Conservation (phyloP, 2,797 vertebrate genomes). For the Neosalanx taihuensis region DNA sequence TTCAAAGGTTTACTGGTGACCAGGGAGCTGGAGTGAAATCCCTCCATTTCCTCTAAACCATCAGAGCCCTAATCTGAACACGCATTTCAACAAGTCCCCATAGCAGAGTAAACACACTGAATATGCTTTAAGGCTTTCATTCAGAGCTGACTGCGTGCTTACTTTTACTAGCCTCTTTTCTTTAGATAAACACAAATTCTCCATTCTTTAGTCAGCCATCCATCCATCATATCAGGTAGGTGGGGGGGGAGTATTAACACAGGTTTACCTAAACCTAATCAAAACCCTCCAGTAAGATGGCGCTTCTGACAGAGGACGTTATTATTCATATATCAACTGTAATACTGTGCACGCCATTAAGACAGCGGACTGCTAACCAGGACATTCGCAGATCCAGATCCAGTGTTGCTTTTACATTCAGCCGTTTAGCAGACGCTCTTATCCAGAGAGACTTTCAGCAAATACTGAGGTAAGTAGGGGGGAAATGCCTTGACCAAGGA, state of each 20-base stretch:
- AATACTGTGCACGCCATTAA: not conserved
- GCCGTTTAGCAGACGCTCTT: too few species aligned
- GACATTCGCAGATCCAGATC: slow-evolving; percentile 5
- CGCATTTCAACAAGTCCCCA: slow-evolving; percentile 4
- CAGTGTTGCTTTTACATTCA: slow-evolving; percentile 1
- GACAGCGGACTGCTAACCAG: not conserved
- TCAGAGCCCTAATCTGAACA: slow-evolving; percentile 4
- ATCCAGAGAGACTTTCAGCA: too few species aligned
- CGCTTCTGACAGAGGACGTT: not conserved
- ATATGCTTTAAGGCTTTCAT: not conserved
- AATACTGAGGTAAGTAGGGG: not conserved
- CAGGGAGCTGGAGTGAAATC: not conserved
- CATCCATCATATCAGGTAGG: slow-evolving; percentile 16
- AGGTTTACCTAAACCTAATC: slow-evolving; percentile 3
- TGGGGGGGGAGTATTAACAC: slow-evolving; percentile 6
- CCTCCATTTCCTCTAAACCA: slow-evolving; percentile 1
- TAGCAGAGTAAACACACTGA: not conserved
- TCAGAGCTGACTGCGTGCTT: not conserved
- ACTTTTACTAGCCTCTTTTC: slow-evolving; percentile 8
- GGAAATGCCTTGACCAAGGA: too few species aligned
- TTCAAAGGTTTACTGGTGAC: not conserved
- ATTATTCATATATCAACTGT: not conserved
- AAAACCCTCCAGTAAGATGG: not conserved
- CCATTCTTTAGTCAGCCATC: slow-evolving; percentile 7
- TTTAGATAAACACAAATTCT: slow-evolving; percentile 41